Evolutionary conservation across 2,113 vertebrate species (phyloP).

Genomic region (Thamnophis sirtalis): DNA sequence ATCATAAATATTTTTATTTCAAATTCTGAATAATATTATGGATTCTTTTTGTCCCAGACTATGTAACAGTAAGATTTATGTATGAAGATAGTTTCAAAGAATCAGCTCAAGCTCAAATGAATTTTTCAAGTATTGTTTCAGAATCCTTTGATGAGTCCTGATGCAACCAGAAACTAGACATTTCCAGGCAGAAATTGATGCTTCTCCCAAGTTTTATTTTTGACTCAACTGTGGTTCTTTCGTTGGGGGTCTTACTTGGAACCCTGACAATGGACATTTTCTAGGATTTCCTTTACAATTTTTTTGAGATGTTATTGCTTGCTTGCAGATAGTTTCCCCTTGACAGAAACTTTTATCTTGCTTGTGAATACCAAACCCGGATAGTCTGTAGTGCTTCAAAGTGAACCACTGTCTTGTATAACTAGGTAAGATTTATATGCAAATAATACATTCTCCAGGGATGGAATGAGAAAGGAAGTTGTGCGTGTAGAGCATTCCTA

Average conservation of each 20-base stretch:
- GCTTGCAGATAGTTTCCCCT: neutral
- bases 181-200: neutral
- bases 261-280: neutral
- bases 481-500: neutral
- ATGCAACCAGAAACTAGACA: neutral
- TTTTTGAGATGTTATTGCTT: neutral
- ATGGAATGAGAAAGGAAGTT: neutral
- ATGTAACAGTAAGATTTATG: neutral
- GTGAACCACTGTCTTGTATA: neutral
- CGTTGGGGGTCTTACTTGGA: too few species aligned
- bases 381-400: neutral
- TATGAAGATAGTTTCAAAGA: neutral
- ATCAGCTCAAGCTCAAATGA: neutral
- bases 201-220: neutral
- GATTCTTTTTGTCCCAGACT: neutral
- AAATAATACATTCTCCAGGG: neutral
- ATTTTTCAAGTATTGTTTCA: neutral
- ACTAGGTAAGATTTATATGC: neutral
- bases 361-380: neutral
- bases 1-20: neutral
- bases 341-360: neutral
- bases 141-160: neutral
- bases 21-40: neutral
- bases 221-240: neutral
- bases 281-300: neutral